phyloP scores from a whole-genome alignment of 1,140 invertebrate genomes.

The Trichonephila inaurata region DNA sequence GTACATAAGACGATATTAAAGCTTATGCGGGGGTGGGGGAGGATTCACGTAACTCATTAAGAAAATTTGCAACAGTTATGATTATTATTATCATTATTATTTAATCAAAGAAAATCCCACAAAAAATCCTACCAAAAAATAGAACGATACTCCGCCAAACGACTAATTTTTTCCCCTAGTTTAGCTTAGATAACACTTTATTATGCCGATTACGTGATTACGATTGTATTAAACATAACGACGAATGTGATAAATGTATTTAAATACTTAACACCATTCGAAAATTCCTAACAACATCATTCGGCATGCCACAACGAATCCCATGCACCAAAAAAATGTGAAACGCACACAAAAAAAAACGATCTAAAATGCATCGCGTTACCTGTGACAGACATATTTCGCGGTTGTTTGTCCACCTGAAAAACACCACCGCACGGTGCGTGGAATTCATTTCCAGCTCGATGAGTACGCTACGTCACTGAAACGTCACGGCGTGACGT shows the following conservation, averaged over 20 bases:
- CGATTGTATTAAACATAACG: background rate
- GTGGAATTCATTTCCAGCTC: constrained; percentile 12
- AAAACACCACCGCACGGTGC: background rate
- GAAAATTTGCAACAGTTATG: too few relatives aligned
- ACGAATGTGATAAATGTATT: background rate
- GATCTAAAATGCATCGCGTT: background rate
- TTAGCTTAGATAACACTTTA: too few relatives aligned
- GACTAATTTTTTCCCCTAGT: too few relatives aligned
- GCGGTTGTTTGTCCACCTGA: constrained; percentile 24
- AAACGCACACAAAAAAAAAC: background rate
- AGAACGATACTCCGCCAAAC: too few relatives aligned
- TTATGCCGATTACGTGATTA: too few relatives aligned
- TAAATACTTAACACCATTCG: background rate
- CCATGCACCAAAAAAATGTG: background rate
- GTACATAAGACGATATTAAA: too few relatives aligned
- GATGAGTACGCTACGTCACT: background rate
- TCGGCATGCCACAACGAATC: background rate
- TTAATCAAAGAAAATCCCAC: too few relatives aligned
- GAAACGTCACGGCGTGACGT: constrained; percentile 16
- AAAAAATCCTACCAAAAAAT: too few relatives aligned
- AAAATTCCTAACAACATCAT: background rate
- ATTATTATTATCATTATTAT: too few relatives aligned
- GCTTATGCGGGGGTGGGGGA: too few relatives aligned
- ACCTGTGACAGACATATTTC: background rate
- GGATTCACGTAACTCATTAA: too few relatives aligned